A percentile compares a stretch with the other conserved stretches of the same genome.
phyloP scores from a whole-genome alignment of 2,797 vertebrate genomes.

The Pogoniulus pusillus region DNA sequence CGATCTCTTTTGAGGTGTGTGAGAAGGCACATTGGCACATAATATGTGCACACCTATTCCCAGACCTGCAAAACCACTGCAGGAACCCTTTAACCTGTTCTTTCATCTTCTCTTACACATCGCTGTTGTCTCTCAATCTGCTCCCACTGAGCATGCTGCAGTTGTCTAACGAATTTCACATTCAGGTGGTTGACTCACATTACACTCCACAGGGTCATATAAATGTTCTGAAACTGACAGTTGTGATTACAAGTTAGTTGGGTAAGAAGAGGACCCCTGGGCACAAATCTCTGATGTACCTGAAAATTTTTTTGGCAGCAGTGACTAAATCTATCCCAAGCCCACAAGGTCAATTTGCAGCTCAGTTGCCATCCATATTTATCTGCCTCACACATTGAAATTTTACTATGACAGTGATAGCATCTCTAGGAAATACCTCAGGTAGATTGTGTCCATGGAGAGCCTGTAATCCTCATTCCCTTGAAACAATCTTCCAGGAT shows the following conservation, averaged over 20 bases:
- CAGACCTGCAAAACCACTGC: constrained; percentile 51
- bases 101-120: constrained; percentile 21
- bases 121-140: constrained; percentile 3
- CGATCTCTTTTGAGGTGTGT: background rate
- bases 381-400: constrained; percentile 50
- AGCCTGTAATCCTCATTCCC: background rate
- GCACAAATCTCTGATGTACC: constrained; percentile 64
- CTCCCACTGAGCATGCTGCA: constrained; percentile 47
- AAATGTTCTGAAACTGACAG: constrained; percentile 63
- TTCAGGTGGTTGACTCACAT: constrained; percentile 57
- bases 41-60: constrained; percentile 20
- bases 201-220: constrained; percentile 51
- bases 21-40: background rate
- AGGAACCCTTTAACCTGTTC: constrained; percentile 46
- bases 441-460: background rate
- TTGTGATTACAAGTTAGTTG: constrained; percentile 70
- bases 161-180: constrained; percentile 65
- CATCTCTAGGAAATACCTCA: constrained; percentile 1
- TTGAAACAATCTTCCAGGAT: background rate
- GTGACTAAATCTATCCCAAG: constrained; percentile 57
- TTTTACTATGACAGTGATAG: constrained; percentile 19
- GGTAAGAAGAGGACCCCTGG: constrained; percentile 58
- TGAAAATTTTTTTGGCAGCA: constrained; percentile 65
- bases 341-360: constrained; percentile 64
- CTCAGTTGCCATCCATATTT: constrained; percentile 56